Evolutionary conservation across 1,140 invertebrate genomes (phyloP), one percentile per base, ranked within the genome.

Genomic region (Choristoneura fumiferana): DNA sequence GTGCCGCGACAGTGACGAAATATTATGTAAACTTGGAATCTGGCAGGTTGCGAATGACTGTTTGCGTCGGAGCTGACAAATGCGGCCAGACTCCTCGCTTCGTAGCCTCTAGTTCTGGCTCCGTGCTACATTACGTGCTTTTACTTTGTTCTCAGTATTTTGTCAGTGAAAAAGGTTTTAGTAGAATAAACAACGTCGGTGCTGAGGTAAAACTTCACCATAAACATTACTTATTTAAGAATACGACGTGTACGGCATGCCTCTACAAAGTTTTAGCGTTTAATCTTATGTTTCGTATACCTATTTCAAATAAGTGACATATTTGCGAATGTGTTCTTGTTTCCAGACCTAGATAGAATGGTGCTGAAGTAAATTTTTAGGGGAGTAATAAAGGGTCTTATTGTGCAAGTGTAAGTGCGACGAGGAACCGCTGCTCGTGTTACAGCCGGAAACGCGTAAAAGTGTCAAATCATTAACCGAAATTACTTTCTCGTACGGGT

Each of bases 391-490:
- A 80, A 78, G 67, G 63, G 61, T 66, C 67, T 70, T 71, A 76
- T 65, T 65, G 61, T 49, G 56, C 67, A 63, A 80, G 74, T 71
- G n/a, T 70, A 76, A 81, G 64, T 52, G 62, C 54, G 53, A 54
- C 40, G 15, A 12, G 1, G 58, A 69, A 65, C 68, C 39, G 66
- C 63, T 58, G 52, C 37, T 65, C 63, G 63, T 62, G 62, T 73
- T 62, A 70, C 68, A 60, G 52, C 53, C 64, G 64, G 69, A 65
- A 67, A 77, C 64, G 55, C 65, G 60, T 76, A 76, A 77, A 78
- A 77, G 57, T 72, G 73, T 76, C 69, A 74, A 81, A 78, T 78
- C 72, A 75, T 77, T 78, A 73, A 68, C 62, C 67, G 58, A 71
- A 77, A 78, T 78, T 78, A 73, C 62, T 68, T 73, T 65, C 58